Evolutionary conservation across 1,140 invertebrate species (phyloP), one percentile per base, ranked within the genome.

Genomic region (Drosophila novamexicana): DNA sequence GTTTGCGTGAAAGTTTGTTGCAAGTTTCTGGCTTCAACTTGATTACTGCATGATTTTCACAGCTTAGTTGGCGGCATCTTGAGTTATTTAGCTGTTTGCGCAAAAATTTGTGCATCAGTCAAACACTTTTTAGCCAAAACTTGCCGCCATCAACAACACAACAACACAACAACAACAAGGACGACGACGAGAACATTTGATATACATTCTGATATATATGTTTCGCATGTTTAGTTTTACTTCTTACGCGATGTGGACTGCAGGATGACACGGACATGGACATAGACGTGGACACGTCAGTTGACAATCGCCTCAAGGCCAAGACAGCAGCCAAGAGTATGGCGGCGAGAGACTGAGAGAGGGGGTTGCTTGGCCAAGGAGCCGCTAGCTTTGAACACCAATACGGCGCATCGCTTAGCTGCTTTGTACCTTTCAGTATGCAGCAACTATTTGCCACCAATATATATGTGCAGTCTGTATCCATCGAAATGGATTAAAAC

Each of bases 11-110:
- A 75, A 78, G 59, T 79, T 85, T 75, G 65, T 29, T 39, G 49
- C 40, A 88, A 88, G 83, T 79, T 86, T 88, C 78, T 29, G 22
- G 50, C 59, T 77, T 89, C 71, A 77, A 88, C 76, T 88, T 83
- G 83, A 86, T 86, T 79, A 88, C 83, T 81, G 52, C 76, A 59
- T 58, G 73, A 79, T 67, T 81, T 86, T 69, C 68, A 16, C 37
- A 29, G 9, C n/a, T 34, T 40, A 68, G 68, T 77, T 84, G 63
- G 58, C 50, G 56, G 56, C 58, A 61, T 76, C 49, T 61, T 40
- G 44, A 76, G 75, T 84, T 79, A 73, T 67, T 54, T 53, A 52
- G 40, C 53, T 65, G 72, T 73, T 71, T 47, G 61, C 64, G 56
- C 40, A 61, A 45, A 57, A 68, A 40, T 64, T 53, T 66, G 32